Percentiles rank a stretch among this genome's conserved stretches.
Evolutionary conservation across 1,140 invertebrate species (phyloP).

Genomic region (Papilio glaucus): DNA sequence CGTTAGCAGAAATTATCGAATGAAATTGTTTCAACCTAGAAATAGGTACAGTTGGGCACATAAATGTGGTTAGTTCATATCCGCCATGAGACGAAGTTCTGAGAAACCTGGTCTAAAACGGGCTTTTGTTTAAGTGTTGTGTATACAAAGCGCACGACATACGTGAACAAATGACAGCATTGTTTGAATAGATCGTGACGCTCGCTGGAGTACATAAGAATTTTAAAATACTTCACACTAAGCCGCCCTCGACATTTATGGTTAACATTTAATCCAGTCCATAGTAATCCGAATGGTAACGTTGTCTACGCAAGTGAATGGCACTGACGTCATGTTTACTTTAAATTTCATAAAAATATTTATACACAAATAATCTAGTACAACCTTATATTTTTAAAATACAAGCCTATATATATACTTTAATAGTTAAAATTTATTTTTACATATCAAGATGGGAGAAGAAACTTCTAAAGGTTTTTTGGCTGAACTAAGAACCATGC

Average conservation of each 20-base stretch:
- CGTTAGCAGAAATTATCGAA: too few relatives aligned
- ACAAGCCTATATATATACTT: too few relatives aligned
- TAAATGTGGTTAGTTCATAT: not conserved
- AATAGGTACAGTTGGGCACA: not conserved
- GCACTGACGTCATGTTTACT: not conserved
- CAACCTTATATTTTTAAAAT: too few relatives aligned
- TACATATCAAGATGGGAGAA: too few relatives aligned
- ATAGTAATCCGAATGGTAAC: not conserved
- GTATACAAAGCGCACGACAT: not conserved
- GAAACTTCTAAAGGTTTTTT: too few relatives aligned
- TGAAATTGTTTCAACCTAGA: too few relatives aligned
- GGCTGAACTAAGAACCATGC: too few relatives aligned
- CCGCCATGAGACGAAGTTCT: not conserved
- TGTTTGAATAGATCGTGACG: conserved; percentile 5
- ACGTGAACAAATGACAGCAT: not conserved
- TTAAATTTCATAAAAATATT: too few relatives aligned
- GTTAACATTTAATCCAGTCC: conserved; percentile 2
- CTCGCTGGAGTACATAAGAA: not conserved
- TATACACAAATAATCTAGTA: too few relatives aligned
- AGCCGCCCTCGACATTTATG: not conserved
- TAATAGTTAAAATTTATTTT: too few relatives aligned
- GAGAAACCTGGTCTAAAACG: not conserved
- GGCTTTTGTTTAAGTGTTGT: not conserved
- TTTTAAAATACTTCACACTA: not conserved
- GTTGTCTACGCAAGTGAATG: not conserved